These are phyloP conservation scores for Drosophila pseudoobscura DNA, from an alignment of 1,140 invertebrate genomes.

Conservation along the genomic window DNA sequence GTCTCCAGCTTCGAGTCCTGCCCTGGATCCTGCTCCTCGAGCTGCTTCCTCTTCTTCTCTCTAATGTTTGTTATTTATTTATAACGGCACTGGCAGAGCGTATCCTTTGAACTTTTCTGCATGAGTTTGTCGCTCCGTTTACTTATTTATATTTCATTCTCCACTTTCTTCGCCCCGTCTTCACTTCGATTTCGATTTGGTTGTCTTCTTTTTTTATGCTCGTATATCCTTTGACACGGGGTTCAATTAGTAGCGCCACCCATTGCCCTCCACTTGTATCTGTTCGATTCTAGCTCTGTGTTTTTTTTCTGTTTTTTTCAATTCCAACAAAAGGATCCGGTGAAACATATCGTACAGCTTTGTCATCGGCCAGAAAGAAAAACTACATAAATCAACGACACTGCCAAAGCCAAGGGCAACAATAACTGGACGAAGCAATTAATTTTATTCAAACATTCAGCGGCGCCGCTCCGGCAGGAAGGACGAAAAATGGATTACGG, in stretches of 20 bases:
- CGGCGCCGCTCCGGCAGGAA: slow-evolving; percentile 16
- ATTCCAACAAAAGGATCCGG: slow-evolving; percentile 32
- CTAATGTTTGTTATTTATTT: slow-evolving; percentile 80
- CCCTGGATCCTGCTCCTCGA: slow-evolving; percentile 1
- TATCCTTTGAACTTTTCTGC: slow-evolving; percentile 79
- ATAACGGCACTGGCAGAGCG: slow-evolving; percentile 68
- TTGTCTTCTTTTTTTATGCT: slow-evolving; percentile 11
- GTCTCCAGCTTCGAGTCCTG: slow-evolving; percentile 10
- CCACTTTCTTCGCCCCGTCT: slow-evolving; percentile 10
- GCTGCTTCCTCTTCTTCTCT: slow-evolving; percentile 37
- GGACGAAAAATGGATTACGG: slow-evolving; percentile 70
- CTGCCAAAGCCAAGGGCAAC: slow-evolving; percentile 44
- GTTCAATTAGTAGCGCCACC: slow-evolving; percentile 69
- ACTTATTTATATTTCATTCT: slow-evolving; percentile 47
- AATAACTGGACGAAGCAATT: slow-evolving; percentile 61
- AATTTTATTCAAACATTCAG: slow-evolving; percentile 58
- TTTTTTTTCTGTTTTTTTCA: slow-evolving; percentile 37
- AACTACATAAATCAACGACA: slow-evolving; percentile 41
- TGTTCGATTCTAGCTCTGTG: slow-evolving; percentile 42
- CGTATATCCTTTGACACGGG: slow-evolving; percentile 55
- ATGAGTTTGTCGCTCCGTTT: slow-evolving; percentile 71
- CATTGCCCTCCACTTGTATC: slow-evolving; percentile 39
- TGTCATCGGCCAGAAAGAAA: slow-evolving; percentile 11
- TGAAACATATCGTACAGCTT: slow-evolving; percentile 2
- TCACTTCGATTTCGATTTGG: slow-evolving; percentile 15